Evolutionary conservation across 2,888 invertebrate species (phyloP).

Genomic region (Andrena trimmerana): DNA sequence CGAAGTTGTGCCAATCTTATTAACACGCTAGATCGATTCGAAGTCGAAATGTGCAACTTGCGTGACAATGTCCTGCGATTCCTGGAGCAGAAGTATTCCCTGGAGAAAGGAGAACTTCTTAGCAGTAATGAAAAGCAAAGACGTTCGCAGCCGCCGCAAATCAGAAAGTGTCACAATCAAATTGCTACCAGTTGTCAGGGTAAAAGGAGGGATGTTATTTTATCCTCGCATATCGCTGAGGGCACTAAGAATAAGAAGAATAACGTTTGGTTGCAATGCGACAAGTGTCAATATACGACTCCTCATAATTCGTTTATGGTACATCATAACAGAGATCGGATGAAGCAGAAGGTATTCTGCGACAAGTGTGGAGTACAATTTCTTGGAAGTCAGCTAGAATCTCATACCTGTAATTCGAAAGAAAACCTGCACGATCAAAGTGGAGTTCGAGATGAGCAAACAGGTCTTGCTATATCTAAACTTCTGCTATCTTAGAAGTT

Average conservation of each 20-base stretch:
- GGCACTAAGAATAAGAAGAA: slow-evolving; percentile 48
- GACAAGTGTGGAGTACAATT: slow-evolving; percentile 69
- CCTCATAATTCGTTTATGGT: slow-evolving; percentile 79
- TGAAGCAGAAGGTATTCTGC: slow-evolving; percentile 70
- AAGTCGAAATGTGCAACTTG: slow-evolving; percentile 80
- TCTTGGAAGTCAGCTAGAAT: slow-evolving; percentile 42
- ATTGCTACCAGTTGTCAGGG: slow-evolving; percentile 43
- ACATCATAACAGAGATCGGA: slow-evolving; percentile 78
- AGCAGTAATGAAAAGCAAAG: slow-evolving; percentile 71
- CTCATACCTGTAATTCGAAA: slow-evolving; percentile 52
- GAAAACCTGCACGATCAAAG: slow-evolving; percentile 10
- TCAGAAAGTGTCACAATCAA: slow-evolving; percentile 65
- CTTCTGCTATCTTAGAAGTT: background rate
- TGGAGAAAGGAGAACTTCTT: slow-evolving; percentile 82
- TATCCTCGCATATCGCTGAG: slow-evolving; percentile 17
- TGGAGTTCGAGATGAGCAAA: slow-evolving; percentile 35
- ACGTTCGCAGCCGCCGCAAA: slow-evolving; percentile 77
- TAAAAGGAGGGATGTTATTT: slow-evolving; percentile 66
- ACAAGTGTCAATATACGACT: slow-evolving; percentile 83
- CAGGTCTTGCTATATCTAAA: slow-evolving; percentile 29
- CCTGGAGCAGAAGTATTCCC: slow-evolving; percentile 82
- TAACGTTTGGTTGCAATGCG: slow-evolving; percentile 81
- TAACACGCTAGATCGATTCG: slow-evolving; percentile 83
- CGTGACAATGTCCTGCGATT: slow-evolving; percentile 79
- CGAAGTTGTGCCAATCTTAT: slow-evolving; percentile 83